Conservation (phyloP, 2,888 invertebrate genomes). For the Lepidochitona cinerea region DNA sequence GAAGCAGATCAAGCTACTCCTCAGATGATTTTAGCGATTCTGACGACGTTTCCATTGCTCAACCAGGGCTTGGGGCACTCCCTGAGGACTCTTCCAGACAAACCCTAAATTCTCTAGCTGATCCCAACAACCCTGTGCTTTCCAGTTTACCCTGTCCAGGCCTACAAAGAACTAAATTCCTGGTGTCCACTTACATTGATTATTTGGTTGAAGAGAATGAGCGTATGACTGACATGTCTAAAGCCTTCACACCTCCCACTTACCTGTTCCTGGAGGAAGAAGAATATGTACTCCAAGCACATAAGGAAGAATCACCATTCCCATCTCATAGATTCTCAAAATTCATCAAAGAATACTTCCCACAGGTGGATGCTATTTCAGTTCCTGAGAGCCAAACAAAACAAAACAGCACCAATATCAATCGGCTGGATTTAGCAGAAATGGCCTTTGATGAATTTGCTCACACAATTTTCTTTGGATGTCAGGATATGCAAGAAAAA, state of each 20-base stretch:
- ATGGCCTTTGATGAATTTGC: not conserved
- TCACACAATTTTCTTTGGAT: slow-evolving; percentile 1
- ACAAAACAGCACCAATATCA: not conserved
- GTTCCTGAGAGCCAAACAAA: not conserved
- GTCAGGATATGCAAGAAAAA: not conserved
- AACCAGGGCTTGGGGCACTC: not conserved
- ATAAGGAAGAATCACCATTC: slow-evolving; percentile 45
- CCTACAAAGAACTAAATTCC: not conserved
- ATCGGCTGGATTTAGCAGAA: not conserved
- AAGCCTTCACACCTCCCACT: slow-evolving; percentile 53
- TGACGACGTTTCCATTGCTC: not conserved
- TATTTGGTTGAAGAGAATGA: slow-evolving; percentile 61
- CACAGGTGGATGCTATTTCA: slow-evolving; percentile 17
- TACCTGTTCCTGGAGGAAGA: slow-evolving; percentile 61
- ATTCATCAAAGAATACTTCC: slow-evolving; percentile 55
- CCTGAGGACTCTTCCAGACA: not conserved
- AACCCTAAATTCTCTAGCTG: not conserved
- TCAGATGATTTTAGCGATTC: not conserved
- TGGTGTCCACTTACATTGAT: slow-evolving; percentile 47
- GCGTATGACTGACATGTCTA: slow-evolving; percentile 61
- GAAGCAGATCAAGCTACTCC: not conserved
- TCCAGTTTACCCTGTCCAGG: not conserved
- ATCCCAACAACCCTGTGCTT: not conserved
- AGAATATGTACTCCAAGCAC: slow-evolving; percentile 56
- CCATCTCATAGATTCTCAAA: slow-evolving; percentile 55